These are phyloP conservation scores for Hippocampus kuda DNA, from an alignment of 2,797 vertebrate species.

Conservation along the genomic window DNA sequence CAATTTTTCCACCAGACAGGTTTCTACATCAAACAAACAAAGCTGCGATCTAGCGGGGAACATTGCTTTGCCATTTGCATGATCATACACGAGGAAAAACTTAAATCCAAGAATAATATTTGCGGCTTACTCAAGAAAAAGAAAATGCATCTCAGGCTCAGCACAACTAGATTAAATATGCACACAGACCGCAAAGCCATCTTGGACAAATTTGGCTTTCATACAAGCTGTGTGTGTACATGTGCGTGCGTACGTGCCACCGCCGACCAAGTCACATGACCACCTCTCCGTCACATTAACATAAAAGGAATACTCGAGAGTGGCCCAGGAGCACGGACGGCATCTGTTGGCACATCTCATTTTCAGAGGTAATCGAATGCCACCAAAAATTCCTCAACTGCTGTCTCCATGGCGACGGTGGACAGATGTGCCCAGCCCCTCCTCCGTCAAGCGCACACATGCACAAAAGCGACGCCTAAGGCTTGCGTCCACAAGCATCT, in stretches of 20 bases:
- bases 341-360: slow-evolving; percentile 2
- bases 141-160: not conserved
- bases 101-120: too few relatives aligned
- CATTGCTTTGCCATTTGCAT: too few relatives aligned
- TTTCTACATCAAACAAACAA: too few relatives aligned
- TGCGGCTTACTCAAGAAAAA: not conserved
- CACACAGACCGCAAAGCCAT: slow-evolving; percentile 21
- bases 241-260: not conserved
- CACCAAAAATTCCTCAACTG: slow-evolving; percentile 10
- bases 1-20: too few relatives aligned
- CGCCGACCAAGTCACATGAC: slow-evolving; percentile 15
- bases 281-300: slow-evolving; percentile 8
- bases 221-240: not conserved
- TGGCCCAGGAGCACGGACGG: slow-evolving; percentile 1
- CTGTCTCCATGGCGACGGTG: slow-evolving; percentile 58
- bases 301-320: not conserved
- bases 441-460: slow-evolving; percentile 32
- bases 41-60: too few relatives aligned
- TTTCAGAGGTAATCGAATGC: slow-evolving; percentile 29
- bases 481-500: slow-evolving; percentile 47
- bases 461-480: slow-evolving; percentile 25
- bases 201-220: slow-evolving; percentile 19
- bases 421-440: slow-evolving; percentile 56
- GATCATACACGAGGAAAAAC: too few relatives aligned
- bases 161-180: slow-evolving; percentile 4